Conservation (phyloP, 92 coral and sea anemone species). For the Chrysogorgia sp. region DNA sequence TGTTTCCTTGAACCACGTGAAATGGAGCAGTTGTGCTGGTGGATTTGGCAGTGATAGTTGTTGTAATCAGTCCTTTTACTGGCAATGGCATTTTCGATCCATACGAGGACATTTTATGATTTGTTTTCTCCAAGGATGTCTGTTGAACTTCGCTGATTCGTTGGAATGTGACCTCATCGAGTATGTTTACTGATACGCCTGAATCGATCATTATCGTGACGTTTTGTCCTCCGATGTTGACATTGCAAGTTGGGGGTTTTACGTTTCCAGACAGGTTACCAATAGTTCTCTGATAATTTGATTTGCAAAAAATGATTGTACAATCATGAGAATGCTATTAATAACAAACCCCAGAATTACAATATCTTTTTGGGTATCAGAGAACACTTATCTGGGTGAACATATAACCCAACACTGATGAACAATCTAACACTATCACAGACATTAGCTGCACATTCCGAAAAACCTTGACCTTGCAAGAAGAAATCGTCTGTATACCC, state of each 20-base stretch:
- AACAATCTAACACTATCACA: slow-evolving; percentile 2
- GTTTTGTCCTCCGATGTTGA: too few species aligned
- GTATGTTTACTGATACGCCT: too few species aligned
- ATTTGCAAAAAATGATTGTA: background rate
- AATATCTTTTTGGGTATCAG: slow-evolving; percentile 5
- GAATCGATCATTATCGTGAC: too few species aligned
- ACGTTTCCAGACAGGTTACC: background rate
- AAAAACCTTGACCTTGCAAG: slow-evolving; percentile 5
- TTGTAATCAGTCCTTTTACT: too few species aligned
- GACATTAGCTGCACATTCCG: slow-evolving; percentile 9
- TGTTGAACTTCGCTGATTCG: too few species aligned
- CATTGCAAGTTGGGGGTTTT: background rate
- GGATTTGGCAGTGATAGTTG: too few species aligned
- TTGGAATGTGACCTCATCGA: too few species aligned
- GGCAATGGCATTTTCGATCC: too few species aligned
- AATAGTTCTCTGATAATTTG: background rate
- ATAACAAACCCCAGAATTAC: slow-evolving; percentile 26
- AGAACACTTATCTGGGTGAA: slow-evolving; percentile 22
- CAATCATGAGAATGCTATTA: slow-evolving; percentile 13
- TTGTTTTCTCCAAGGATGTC: too few species aligned
- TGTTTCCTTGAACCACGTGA: too few species aligned
- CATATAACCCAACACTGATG: slow-evolving; percentile 6
- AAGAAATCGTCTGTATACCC: slow-evolving; percentile 25
- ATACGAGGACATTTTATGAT: too few species aligned
- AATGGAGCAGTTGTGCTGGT: too few species aligned